Conservation (phyloP, 2,113 vertebrate genomes). For the Mus spicilegus region DNA sequence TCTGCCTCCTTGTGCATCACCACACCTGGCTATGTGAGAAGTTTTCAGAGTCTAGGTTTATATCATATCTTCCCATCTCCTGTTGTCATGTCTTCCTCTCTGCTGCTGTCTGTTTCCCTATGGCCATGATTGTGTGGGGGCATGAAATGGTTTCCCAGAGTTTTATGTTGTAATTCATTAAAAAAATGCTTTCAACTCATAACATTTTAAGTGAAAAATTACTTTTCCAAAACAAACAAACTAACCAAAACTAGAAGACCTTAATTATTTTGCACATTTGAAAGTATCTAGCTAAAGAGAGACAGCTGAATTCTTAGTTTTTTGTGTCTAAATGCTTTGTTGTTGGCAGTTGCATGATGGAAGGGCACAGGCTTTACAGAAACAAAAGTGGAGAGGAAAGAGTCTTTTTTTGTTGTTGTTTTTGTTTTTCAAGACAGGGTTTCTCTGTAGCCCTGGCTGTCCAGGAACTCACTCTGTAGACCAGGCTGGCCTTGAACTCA, state of each 20-base stretch:
- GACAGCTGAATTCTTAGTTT: not conserved
- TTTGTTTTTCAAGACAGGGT: too few species aligned
- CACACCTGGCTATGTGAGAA: not conserved
- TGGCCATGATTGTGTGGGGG: not conserved
- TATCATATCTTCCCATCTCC: not conserved
- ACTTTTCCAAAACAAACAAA: not conserved
- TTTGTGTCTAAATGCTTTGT: not conserved
- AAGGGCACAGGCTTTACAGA: not conserved
- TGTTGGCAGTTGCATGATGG: not conserved
- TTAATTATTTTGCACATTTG: slow-evolving; percentile 24
- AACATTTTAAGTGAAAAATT: slow-evolving; percentile 10
- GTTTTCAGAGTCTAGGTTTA: not conserved
- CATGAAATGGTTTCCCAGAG: slow-evolving; percentile 18
- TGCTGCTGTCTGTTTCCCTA: not conserved
- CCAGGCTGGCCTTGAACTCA: too few species aligned
- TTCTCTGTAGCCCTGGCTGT: too few species aligned
- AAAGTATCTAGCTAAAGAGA: slow-evolving; percentile 4
- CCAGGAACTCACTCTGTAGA: too few species aligned
- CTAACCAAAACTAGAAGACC: slow-evolving; percentile 8
- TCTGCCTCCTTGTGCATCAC: not conserved
- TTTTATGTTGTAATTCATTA: not conserved
- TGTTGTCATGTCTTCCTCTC: not conserved
- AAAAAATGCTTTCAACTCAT: not conserved
- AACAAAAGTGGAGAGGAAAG: not conserved
- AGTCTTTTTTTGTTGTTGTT: not conserved